Evolutionary conservation across 2,797 vertebrate genomes (phyloP), one percentile per base, ranked within the genome.

Genomic region (Cuculus canorus): DNA sequence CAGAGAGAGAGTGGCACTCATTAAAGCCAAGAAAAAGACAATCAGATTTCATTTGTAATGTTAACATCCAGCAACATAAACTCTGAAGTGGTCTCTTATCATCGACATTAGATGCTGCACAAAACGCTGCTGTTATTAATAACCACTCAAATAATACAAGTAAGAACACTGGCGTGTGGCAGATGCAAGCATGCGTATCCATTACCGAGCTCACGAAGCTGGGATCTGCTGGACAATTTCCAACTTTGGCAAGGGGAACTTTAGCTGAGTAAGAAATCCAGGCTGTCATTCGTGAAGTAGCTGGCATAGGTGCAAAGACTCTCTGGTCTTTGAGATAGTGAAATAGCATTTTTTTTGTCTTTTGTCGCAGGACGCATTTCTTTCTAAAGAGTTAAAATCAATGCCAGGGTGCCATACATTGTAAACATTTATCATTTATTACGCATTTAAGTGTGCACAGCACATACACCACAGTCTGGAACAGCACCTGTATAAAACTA

Each of bases 401-500:
- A n/a, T 13, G 24, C 39, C 68, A 71, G 53, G 7, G 48, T 47
- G 57, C 68, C 64, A 19, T 41, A 68, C 23, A 1, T 35, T 86
- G 85, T 86, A 94, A 97, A 97, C 13, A 8, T 93, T 94, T 76
- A 96, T 96, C 91, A 41, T 97, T 97, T 97, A 98, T 97, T 97
- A 89, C 82, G 95, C 96, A 94, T 97, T 97, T 97, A 93, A 94
- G 96, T 99, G 99, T 99, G 99, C 99, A 98, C 97, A 98, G 99
- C 99, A 99, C 99, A 99, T 98, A 99, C 98, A 97, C 93, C 91
- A 96, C 96, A 97, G 95, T 96, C 97, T 97, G 96, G 94, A 98
- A 97, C 86, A 96, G 97, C 96, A 97, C 98, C 98, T 98, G 98
- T 98, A 99, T 99, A 99, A 98, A 99, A 99, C 98, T 99, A 99